Conservation (phyloP, 2,113 vertebrate genomes). For the Hippoglossus stenolepis region DNA sequence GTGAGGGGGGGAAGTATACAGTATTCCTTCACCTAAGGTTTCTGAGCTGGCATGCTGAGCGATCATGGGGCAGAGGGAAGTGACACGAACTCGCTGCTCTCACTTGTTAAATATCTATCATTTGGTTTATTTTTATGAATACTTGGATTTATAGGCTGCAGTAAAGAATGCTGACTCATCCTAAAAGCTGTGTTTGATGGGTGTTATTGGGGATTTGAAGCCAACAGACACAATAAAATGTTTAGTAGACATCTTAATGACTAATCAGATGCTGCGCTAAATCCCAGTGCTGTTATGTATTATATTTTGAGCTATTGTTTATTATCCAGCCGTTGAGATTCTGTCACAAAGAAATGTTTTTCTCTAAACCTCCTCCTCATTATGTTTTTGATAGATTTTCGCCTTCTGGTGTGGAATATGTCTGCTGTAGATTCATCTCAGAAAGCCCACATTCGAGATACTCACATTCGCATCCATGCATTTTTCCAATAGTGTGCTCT, state of each 20-base stretch:
- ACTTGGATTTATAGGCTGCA: conserved; percentile 40
- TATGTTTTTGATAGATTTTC: background rate
- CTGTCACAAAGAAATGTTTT: conserved; percentile 27
- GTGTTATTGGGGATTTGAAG: conserved; percentile 23
- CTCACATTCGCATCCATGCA: background rate
- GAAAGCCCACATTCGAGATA: background rate
- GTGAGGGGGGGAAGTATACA: conserved; percentile 20
- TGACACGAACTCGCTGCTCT: conserved; percentile 49
- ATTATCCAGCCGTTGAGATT: conserved; percentile 14
- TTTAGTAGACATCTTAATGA: conserved; percentile 51
- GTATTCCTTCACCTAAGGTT: conserved; percentile 41
- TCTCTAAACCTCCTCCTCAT: conserved; percentile 1
- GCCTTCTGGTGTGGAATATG: background rate
- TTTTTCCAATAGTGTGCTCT: background rate
- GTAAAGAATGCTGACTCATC: conserved; percentile 51
- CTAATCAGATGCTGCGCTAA: conserved; percentile 40
- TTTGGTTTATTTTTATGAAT: conserved; percentile 46
- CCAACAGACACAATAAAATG: conserved; percentile 53
- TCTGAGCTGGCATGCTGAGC: conserved; percentile 24
- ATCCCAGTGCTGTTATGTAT: conserved; percentile 7
- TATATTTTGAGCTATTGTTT: conserved; percentile 13
- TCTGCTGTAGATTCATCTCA: background rate
- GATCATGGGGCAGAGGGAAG: background rate
- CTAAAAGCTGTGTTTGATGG: conserved; percentile 41
- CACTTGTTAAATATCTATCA: conserved; percentile 52